These are phyloP conservation scores for Andrena fulva DNA, from an alignment of 2,888 invertebrate species.

Conservation along the genomic window DNA sequence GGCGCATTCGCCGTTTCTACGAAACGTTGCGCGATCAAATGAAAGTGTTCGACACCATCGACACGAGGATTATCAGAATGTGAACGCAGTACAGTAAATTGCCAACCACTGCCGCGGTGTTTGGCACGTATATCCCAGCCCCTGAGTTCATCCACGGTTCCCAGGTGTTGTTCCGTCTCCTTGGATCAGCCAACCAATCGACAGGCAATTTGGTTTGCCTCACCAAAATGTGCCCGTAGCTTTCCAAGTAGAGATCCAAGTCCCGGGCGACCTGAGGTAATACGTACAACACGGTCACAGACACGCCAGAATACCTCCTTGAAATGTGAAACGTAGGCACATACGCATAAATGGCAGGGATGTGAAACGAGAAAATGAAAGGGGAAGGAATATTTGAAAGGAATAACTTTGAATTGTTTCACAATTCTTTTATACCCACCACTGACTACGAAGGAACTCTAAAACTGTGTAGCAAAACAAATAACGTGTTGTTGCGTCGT, in stretches of 20 bases:
- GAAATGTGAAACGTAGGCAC: too few relatives aligned
- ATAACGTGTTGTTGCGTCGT: too few relatives aligned
- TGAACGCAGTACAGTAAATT: constrained; percentile 74
- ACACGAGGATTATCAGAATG: constrained; percentile 40
- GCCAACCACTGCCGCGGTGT: constrained; percentile 69
- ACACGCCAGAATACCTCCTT: too few relatives aligned
- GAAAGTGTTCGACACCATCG: constrained; percentile 13
- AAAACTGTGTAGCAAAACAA: too few relatives aligned
- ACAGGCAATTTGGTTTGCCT: constrained; percentile 75
- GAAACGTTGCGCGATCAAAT: constrained; percentile 31
- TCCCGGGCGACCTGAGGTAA: constrained; percentile 74
- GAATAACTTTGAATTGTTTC: too few relatives aligned
- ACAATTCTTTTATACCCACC: too few relatives aligned
- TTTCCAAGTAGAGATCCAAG: constrained; percentile 75
- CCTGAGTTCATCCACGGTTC: constrained; percentile 87
- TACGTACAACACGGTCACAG: too few relatives aligned
- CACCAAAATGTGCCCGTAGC: constrained; percentile 72
- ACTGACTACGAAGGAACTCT: too few relatives aligned
- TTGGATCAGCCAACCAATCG: constrained; percentile 88
- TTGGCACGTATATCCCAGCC: constrained; percentile 66
- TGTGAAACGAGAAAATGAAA: too few relatives aligned
- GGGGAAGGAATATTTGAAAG: too few relatives aligned
- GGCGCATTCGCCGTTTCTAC: not conserved
- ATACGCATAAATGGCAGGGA: too few relatives aligned
- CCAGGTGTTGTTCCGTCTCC: constrained; percentile 90